Conservation (phyloP, 2,888 invertebrate species). For the Neelides folsomi region DNA sequence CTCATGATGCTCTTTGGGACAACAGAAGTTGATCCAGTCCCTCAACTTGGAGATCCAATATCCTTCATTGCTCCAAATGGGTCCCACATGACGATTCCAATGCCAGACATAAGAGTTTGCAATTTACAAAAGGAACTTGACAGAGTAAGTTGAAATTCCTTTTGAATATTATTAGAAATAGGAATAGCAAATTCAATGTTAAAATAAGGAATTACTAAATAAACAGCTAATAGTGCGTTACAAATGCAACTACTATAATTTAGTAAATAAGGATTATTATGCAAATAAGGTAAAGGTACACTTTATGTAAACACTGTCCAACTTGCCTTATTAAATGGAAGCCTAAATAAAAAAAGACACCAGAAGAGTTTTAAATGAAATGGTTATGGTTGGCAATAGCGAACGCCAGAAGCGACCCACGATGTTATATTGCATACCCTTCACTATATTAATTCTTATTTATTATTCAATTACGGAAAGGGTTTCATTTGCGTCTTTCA, state of each 20-base stretch:
- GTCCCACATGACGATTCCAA: constrained; percentile 26
- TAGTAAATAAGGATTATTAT: too few species aligned
- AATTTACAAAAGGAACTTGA: constrained; percentile 73
- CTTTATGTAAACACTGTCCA: too few species aligned
- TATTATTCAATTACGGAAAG: not conserved
- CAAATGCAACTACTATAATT: too few species aligned
- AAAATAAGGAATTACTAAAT: too few species aligned
- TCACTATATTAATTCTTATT: not conserved
- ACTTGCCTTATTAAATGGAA: too few species aligned
- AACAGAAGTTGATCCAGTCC: constrained; percentile 16
- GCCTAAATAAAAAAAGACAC: too few species aligned
- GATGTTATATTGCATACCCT: constrained; percentile 3
- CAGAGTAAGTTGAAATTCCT: constrained; percentile 50
- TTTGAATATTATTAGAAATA: too few species aligned
- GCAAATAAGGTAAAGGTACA: too few species aligned
- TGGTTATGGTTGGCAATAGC: not conserved
- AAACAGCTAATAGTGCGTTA: too few species aligned
- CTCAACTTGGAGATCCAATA: constrained; percentile 14
- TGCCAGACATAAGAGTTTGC: constrained; percentile 44
- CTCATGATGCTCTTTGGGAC: constrained; percentile 25
- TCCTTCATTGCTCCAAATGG: constrained; percentile 25
- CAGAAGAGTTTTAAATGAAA: too few species aligned
- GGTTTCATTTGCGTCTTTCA: too few species aligned
- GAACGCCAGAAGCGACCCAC: not conserved
- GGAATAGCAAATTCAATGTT: too few species aligned